Evolutionary conservation across 2,113 vertebrate genomes (phyloP).

Genomic region (Daubentonia madagascariensis): DNA sequence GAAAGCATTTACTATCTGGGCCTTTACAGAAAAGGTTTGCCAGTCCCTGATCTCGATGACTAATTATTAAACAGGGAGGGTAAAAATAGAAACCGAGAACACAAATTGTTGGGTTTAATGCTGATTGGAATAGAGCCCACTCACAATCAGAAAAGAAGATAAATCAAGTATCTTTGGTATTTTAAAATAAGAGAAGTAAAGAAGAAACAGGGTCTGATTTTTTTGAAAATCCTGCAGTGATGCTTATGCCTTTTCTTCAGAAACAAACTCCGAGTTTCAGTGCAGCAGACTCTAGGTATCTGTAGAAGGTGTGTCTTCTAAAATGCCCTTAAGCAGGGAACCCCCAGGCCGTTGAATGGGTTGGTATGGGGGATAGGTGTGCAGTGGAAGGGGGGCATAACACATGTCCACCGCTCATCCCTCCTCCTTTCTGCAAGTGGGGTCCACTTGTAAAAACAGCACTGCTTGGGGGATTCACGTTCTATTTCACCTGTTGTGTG

Average conservation of each 20-base stretch:
- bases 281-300: background rate
- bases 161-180: background rate
- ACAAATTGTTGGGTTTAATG: background rate
- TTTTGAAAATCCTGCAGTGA: background rate
- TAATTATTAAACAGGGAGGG: background rate
- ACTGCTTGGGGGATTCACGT: background rate
- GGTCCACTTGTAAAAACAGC: background rate
- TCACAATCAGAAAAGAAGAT: background rate
- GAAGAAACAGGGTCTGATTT: background rate
- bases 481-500: background rate
- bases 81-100: background rate
- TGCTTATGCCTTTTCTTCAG: background rate
- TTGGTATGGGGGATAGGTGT: accelerated
- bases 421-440: background rate
- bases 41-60: background rate
- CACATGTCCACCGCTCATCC: accelerated
- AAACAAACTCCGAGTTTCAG: background rate
- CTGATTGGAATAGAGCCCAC: background rate
- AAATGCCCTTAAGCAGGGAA: background rate
- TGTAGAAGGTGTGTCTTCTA: background rate
- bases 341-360: background rate
- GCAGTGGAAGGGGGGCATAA: no score
- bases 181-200: background rate
- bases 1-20: background rate
- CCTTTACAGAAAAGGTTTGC: background rate